Evolutionary conservation across 2,113 vertebrate genomes (phyloP).

Genomic region (Saguinus imperator): DNA sequence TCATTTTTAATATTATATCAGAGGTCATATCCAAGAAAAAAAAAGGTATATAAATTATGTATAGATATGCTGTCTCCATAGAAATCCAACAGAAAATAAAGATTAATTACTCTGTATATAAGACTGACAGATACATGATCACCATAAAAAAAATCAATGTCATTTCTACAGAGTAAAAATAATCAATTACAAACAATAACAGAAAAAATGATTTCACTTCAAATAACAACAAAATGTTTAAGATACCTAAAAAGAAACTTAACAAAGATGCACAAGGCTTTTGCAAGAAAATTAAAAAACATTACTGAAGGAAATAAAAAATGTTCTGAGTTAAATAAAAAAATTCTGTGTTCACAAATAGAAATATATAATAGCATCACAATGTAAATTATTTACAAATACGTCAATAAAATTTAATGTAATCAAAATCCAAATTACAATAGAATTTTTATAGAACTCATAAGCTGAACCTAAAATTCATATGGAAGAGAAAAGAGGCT

Average conservation of each 20-base stretch:
- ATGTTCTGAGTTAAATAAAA: background rate
- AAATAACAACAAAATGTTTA: conserved; percentile 6
- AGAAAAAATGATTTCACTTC: background rate
- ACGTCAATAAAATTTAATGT: background rate
- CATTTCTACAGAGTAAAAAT: background rate
- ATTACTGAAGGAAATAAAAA: background rate
- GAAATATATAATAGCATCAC: background rate
- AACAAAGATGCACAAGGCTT: background rate
- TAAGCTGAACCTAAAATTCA: background rate
- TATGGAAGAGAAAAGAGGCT: background rate
- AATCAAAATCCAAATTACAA: background rate
- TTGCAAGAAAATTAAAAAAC: background rate
- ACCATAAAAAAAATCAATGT: background rate
- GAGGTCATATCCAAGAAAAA: background rate
- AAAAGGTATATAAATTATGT: background rate
- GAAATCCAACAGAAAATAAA: background rate
- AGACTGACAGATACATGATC: background rate
- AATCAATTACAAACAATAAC: background rate
- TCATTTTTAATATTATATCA: conserved; percentile 23
- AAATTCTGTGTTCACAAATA: background rate
- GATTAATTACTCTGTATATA: background rate
- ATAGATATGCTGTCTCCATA: background rate
- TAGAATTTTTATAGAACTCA: background rate
- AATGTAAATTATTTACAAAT: background rate
- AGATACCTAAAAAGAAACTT: background rate